Evolutionary conservation across 2,113 vertebrate species (phyloP).

Genomic region (Carassius auratus): DNA sequence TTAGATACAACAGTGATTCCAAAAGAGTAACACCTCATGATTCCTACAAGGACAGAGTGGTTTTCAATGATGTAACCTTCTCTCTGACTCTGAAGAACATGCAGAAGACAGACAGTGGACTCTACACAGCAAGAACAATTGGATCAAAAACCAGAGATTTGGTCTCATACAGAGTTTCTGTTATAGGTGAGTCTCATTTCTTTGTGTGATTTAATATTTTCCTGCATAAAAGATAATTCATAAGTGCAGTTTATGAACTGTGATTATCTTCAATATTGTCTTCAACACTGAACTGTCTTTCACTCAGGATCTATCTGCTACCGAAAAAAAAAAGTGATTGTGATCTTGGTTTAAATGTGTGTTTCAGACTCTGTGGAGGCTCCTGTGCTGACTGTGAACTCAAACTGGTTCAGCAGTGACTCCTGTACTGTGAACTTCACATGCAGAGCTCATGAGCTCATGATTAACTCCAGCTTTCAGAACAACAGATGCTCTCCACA

Average conservation of each 20-base stretch:
- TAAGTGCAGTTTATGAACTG: no score
- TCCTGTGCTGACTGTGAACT: not conserved
- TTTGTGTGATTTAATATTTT: not conserved
- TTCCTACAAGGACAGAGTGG: not conserved
- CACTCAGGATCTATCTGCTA: no score
- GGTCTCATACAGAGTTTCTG: not conserved
- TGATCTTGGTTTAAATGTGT: not conserved
- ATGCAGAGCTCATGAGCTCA: not conserved
- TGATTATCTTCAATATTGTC: no score
- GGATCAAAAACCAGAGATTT: no score
- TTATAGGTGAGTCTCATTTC: not conserved
- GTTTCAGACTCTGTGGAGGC: not conserved
- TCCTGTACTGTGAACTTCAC: not conserved
- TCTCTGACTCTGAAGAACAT: not conserved
- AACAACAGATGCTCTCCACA: not conserved
- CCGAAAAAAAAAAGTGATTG: no score
- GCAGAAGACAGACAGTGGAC: not conserved
- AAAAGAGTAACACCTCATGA: fast-evolving
- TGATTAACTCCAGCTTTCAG: not conserved
- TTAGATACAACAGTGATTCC: not conserved
- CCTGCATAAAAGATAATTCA: not conserved
- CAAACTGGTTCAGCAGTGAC: not conserved
- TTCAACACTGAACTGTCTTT: no score
- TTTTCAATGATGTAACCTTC: not conserved
- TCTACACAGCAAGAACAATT: not conserved